These are phyloP conservation scores for Chionomys nivalis DNA, from an alignment of 2,113 vertebrate genomes.

Conservation along the genomic window DNA sequence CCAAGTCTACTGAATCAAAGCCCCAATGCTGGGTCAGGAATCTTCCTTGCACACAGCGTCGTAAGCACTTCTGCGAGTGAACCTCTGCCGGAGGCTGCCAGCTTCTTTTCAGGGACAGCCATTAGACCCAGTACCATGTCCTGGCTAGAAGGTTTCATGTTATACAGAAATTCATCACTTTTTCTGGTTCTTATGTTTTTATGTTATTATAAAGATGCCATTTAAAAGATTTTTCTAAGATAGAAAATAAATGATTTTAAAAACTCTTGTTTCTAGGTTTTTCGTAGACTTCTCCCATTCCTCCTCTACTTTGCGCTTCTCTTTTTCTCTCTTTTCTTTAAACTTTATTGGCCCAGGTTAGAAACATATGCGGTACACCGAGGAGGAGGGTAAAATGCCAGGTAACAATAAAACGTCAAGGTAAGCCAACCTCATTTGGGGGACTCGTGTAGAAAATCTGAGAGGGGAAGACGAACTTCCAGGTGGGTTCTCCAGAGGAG, in stretches of 20 bases:
- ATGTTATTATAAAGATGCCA: background rate
- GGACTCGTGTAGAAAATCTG: conserved; percentile 38
- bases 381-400: conserved; percentile 74
- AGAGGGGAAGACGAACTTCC: conserved; percentile 45
- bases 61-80: conserved; percentile 27
- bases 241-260: conserved; percentile 31
- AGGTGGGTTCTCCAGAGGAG: conserved; percentile 69
- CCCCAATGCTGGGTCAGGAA: conserved; percentile 9
- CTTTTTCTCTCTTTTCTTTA: conserved; percentile 29
- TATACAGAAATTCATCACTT: background rate
- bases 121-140: background rate
- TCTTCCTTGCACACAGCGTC: background rate
- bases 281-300: background rate
- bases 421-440: conserved; percentile 77
- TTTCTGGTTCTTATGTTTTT: background rate
- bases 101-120: background rate
- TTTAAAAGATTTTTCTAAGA: background rate
- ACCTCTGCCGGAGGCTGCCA: background rate
- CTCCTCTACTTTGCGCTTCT: background rate
- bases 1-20: conserved; percentile 34
- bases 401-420: conserved; percentile 76
- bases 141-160: background rate
- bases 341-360: conserved; percentile 71
- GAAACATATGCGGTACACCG: conserved; percentile 78
- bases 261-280: background rate